Evolutionary conservation across 2,113 vertebrate species (phyloP).

Genomic region (Hippocampus barbouri): DNA sequence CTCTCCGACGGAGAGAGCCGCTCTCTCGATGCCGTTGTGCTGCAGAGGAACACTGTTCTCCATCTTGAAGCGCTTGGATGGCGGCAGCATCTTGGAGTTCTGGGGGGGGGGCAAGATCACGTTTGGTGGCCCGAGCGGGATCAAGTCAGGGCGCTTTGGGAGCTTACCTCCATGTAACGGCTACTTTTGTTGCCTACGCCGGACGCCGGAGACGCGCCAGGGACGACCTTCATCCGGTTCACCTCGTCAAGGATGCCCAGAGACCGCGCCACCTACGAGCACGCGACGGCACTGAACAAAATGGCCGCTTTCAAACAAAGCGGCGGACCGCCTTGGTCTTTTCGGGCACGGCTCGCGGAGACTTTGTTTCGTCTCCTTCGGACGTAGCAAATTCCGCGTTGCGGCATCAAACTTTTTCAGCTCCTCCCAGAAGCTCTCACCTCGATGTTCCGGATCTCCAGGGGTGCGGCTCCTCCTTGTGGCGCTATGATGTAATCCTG

Average conservation of each 20-base stretch:
- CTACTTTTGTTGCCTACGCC: conserved; percentile 60
- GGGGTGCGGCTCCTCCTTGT: conserved; percentile 57
- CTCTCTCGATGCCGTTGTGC: conserved; percentile 56
- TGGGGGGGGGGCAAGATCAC: conserved; percentile 13
- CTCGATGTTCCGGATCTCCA: conserved; percentile 82
- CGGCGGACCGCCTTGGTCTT: background rate
- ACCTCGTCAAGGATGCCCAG: conserved; percentile 73
- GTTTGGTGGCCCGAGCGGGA: background rate
- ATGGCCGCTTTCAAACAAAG: background rate
- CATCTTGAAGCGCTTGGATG: conserved; percentile 79
- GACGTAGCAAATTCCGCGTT: background rate
- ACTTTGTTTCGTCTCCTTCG: too few relatives aligned
- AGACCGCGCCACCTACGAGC: conserved; percentile 65
- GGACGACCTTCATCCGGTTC: conserved; percentile 65
- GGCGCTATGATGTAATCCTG: conserved; percentile 79
- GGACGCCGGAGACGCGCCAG: conserved; percentile 44
- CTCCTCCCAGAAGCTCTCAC: conserved; percentile 56
- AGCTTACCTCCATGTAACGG: conserved; percentile 71
- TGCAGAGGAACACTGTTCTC: conserved; percentile 64
- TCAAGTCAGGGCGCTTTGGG: background rate
- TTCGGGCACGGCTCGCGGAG: too few relatives aligned
- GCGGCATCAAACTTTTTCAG: background rate
- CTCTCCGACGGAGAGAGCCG: conserved; percentile 23
- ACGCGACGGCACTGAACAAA: too few relatives aligned
- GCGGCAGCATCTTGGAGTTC: conserved; percentile 75